Base-by-base conservation (phyloP, 2,797 vertebrate species). In the Microctenopoma lineatum region DNA sequence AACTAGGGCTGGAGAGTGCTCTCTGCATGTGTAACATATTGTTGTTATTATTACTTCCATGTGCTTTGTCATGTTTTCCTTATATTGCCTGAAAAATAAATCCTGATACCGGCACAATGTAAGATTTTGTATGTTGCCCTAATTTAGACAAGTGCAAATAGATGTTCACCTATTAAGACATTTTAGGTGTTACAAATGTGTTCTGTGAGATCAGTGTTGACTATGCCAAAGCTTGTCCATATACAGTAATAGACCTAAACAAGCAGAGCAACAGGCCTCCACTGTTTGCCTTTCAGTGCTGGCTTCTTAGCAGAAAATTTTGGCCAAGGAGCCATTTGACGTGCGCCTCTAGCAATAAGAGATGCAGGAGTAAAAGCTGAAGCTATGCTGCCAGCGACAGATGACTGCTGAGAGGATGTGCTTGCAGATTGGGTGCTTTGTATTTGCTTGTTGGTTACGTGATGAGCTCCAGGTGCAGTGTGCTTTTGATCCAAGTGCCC, bases 261-360 rank as follows among this genome's bases (percentile, higher is more conserved):
- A 75, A 91, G 92, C 67, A 93, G 87, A 55, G 92, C 74, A 5
- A 98, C 95, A 70, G 96, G 94, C 92, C 93, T 98, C 98, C 98
- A 99, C 89, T 97, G 95, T 95, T 97, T 96, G 68, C 92, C 87
- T 62, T 85, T 74, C 83, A 92, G 90, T 2, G 91, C 92, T 53
- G 95, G 93, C 90, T 96, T 98, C 94, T 96, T 99, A 64, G 98
- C 98, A 61, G 96, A 98, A 91, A 99, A 99, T 75, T 93, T 98
- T 77, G 98, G 98, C 89, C 93, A 94, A 0, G 98, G 97, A 83
- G 97, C 96, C 88, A 95, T 90, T 85, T 95, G 95, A 81, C 94
- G 89, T 59, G 80, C 84, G 41, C 84, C 88, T 81, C 90, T 78
- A 62, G 94, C 91, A 69, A 92, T 90, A 84, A 89, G 90, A 77